Evolutionary conservation across 2,797 vertebrate species (phyloP).

Genomic region (Luscinia luscinia): DNA sequence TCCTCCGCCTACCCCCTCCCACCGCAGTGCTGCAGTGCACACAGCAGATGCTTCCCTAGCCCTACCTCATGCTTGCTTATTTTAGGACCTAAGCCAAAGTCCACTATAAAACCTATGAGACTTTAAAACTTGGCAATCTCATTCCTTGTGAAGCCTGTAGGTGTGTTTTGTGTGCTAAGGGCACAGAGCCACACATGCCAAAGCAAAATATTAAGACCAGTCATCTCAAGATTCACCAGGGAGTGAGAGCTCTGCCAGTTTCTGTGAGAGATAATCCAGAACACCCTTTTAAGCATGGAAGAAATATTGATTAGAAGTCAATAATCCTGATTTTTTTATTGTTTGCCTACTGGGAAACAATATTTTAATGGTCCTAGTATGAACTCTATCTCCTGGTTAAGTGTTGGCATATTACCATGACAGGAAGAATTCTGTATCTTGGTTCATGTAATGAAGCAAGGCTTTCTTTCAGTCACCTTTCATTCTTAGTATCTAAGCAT

Average conservation of each 20-base stretch:
- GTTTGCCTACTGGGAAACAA: not conserved
- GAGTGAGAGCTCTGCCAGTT: not conserved
- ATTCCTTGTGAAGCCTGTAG: not conserved
- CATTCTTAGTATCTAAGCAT: not conserved
- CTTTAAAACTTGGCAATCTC: not conserved
- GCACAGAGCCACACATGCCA: not conserved
- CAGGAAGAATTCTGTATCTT: not conserved
- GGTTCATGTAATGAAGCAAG: not conserved
- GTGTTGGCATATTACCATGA: not conserved
- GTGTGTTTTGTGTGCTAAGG: not conserved
- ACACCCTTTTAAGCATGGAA: not conserved
- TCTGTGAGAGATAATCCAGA: not conserved
- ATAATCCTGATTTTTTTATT: not conserved
- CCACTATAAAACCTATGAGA: not conserved
- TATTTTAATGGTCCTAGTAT: rapidly evolving
- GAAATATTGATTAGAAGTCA: not conserved
- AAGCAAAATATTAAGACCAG: not conserved
- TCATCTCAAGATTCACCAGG: not conserved
- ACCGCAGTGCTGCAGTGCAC: not conserved
- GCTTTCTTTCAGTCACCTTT: not conserved
- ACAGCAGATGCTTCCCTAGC: slow-evolving; percentile 4
- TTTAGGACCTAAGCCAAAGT: slow-evolving; percentile 8
- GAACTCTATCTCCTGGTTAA: not conserved
- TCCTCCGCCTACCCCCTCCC: not conserved
- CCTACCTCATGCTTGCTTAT: not conserved